Base-by-base conservation (phyloP, 30 jellyfish, hydroid and myxozoan species). In the Cassiopea andromeda region DNA sequence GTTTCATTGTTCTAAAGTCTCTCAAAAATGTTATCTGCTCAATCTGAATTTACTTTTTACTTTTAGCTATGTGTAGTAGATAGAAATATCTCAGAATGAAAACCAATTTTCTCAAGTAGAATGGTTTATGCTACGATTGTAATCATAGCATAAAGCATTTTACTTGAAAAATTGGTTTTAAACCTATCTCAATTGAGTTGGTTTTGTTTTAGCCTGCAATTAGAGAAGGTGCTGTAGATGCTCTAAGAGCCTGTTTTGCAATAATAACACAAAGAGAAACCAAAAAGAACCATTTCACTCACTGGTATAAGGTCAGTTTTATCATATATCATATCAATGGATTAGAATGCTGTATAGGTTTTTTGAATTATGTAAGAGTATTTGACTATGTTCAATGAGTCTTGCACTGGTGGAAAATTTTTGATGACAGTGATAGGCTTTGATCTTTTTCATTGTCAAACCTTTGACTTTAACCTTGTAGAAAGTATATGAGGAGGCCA, bases 151-250 rank as follows among this genome's bases (percentile, higher is more conserved):
- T 50, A 50, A 50, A 2, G 64, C 64, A 50, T 50, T 50, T 50
- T 50, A 50, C 9, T 50, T 2, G 64, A n/a, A n/a, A n/a, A n/a
- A n/a, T n/a, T n/a, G n/a, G n/a, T n/a, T n/a, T n/a, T n/a, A n/a
- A n/a, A n/a, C n/a, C n/a, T n/a, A 69, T 69, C 45, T 69, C 14
- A n/a, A 4, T 61, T 61, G 2, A 6, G 2, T 17, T 61, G 67
- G 8, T 61, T 87, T 48, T 27, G 48, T 45, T 48, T 17, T 72
- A 92, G 96, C 98, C 98, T 82, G 98, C 98, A 59, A 92, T 92
- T 19, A 73, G 98, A 48, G 98, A 92, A 78, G 96, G 98, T 19
- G 96, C 98, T 15, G 98, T 92, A 4, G 98, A 92, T 45, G 98
- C 98, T 2, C 88, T 92, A 7, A 87, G 98, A 87, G 98, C 98